Evolutionary conservation across 2,888 invertebrate species (phyloP), one percentile per base, ranked within the genome.

Genomic region (Amphipoea oculea): DNA sequence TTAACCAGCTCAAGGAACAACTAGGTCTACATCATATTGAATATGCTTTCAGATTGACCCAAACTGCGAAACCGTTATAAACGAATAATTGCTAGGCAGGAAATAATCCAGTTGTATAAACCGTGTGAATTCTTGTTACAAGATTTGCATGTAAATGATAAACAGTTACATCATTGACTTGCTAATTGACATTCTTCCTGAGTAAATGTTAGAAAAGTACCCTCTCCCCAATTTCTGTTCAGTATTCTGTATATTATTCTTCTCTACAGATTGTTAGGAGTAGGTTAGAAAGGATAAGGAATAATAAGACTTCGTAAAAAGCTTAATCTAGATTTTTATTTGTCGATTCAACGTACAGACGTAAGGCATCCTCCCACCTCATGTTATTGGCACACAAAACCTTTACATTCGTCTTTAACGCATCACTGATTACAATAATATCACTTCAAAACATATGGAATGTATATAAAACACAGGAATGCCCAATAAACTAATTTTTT

Each of bases 261-360:
- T 4, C n/a, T 23, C 9, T 36, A 54, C 29, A 36, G 23, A 54
- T 23, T 23, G 62, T 48, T 45, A 67, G 42, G 40, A 60, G 29
- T 40, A 72, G 36, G 60, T 67, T 2, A 63, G 73, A 62, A 77
- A 72, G 79, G 78, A 69, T 74, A 57, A 60, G 85, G 89, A 93
- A 94, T 93, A 93, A 95, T 85, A 95, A 95, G 79, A 92, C 94
- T 78, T 84, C 81, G 87, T 94, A 93, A 95, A 96, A 97, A 96
- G 97, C 96, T 97, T 97, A 97, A 90, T 94, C 96, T 96, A 96
- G 89, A 77, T 91, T 93, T 96, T 97, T 97, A 97, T 96, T 97
- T 97, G 97, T 97, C 97, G 96, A 95, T 96, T 96, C 94, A 96
- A 96, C 95, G 93, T 96, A 96, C 96, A 95, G 92, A 96, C 95